Base-by-base conservation (phyloP, 2,888 invertebrate species). In the Mayetiola destructor region DNA sequence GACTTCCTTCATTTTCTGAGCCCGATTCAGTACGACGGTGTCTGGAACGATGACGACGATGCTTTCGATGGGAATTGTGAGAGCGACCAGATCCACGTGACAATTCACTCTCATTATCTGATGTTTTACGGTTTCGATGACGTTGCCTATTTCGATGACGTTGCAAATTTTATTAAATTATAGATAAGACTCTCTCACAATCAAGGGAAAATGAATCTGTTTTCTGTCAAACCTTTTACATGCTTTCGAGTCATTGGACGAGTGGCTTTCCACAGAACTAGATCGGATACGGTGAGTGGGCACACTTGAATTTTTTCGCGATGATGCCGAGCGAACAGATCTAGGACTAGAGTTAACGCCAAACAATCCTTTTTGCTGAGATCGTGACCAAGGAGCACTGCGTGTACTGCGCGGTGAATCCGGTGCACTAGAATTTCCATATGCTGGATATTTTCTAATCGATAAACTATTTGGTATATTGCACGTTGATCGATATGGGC, bases 51-150 rank as follows among this genome's bases (percentile, higher is more conserved):
- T 71, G 83, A 61, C 80, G 79, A 62, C 88, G 84, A 59, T 85
- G 80, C 30, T 83, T 84, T 64, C 85, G 79, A 67, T 88, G 86
- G 57, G 84, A 75, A 39, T 84, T 76, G 64, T 85, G 85, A 59
- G 84, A 81, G 62, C 86, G 80, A 16, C 83, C 86, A 8, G 90
- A 91, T 40, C 88, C 84, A 60, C 89, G 82, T 1, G 91, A 91
- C 62, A 89, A 73, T 72, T 92, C 91, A 65, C 91, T 91, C 72
- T 92, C 91, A 62, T 89, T 90, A 68, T 92, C 92, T 1, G 91
- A 91, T 63, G 88, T 81, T 65, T 84, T 78, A 62, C 87, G 80
- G 64, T 88, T 87, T 37, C 88, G 81, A 68, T 89, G 88, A 65
- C 82, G 80, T 69, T 86, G 84, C 66, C 86, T 83, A 2, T 37